Base-by-base conservation (phyloP, 2,797 vertebrate genomes). In the Holocentrus rufus region DNA sequence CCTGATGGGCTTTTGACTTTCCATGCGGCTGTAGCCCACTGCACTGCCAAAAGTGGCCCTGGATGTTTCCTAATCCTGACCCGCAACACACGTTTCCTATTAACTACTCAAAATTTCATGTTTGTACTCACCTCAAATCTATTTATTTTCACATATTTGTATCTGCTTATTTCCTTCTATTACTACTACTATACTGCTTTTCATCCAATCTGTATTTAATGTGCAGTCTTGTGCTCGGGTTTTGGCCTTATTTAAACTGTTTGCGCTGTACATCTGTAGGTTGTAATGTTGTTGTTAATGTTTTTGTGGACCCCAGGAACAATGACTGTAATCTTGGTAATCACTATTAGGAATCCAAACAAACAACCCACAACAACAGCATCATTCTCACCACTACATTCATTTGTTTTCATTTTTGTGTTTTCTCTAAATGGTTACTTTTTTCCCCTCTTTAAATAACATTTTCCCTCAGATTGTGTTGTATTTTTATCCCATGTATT, bases 1-100 rank as follows among this genome's bases (percentile, higher is more conserved):
- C 66, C 73, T 78, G 66, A 20, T 60, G 68, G 78, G 79, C 57
- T 75, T 62, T 79, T 81, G 72, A 81, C 72, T 87, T 85, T 82
- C 77, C 79, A 77, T 57, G 18, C 44, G 58, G 65, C 73, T 63
- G 9, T 59, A 3, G 31, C 31, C 31, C 31, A 34, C 62, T 72
- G 47, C 47, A 2, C 36, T 8, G 36, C 76, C 47, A 79, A 56
- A 72, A 72, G 61, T 11, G n/a, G 55, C 63, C 72, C 59, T 30
- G 44, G 62, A 57, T 22, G 31, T 69, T 62, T 52, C 62, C n/a
- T 20, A 52, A 34, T 65, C 44, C 50, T 57, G 46, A 78, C 76
- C 69, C 83, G 72, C 52, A n/a, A 10, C 62, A 17, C 75, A 74
- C 79, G 87, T 69, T 85, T 80, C 53, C 67, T 25, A 27, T 85